Evolutionary conservation across 2,888 invertebrate species (phyloP).

Genomic region (Charanyca ferruginea): DNA sequence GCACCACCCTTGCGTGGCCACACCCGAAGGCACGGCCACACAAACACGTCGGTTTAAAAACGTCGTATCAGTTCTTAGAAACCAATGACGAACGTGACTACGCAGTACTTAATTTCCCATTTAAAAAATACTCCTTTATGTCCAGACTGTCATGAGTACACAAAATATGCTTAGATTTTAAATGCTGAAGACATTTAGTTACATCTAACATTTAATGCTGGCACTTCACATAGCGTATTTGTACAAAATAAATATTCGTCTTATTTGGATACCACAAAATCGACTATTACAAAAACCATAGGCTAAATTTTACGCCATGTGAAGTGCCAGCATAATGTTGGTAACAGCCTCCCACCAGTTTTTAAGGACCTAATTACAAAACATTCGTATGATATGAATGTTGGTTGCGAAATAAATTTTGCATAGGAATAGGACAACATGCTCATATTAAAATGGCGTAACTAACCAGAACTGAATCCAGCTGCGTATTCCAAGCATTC

Average conservation of each 20-base stretch:
- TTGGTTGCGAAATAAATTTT: background rate
- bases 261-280: too few relatives aligned
- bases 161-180: constrained; percentile 21
- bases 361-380: too few relatives aligned
- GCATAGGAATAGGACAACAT: too few relatives aligned
- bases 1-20: constrained; percentile 79
- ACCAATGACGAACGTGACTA: background rate
- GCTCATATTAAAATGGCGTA: background rate
- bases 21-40: constrained; percentile 77
- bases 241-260: too few relatives aligned
- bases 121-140: background rate
- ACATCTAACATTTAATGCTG: background rate
- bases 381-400: too few relatives aligned
- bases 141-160: background rate
- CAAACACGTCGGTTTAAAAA: constrained; percentile 80
- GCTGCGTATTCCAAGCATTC: constrained; percentile 99
- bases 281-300: too few relatives aligned
- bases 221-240: too few relatives aligned
- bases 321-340: too few relatives aligned
- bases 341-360: too few relatives aligned
- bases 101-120: too few relatives aligned
- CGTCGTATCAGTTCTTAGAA: constrained; percentile 12
- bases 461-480: constrained; percentile 95
- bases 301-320: too few relatives aligned
- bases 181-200: background rate